A percentile compares a stretch with the other conserved stretches of the same genome.
Conservation (phyloP, 2,113 vertebrate genomes). For the Microcebus jonahi region DNA sequence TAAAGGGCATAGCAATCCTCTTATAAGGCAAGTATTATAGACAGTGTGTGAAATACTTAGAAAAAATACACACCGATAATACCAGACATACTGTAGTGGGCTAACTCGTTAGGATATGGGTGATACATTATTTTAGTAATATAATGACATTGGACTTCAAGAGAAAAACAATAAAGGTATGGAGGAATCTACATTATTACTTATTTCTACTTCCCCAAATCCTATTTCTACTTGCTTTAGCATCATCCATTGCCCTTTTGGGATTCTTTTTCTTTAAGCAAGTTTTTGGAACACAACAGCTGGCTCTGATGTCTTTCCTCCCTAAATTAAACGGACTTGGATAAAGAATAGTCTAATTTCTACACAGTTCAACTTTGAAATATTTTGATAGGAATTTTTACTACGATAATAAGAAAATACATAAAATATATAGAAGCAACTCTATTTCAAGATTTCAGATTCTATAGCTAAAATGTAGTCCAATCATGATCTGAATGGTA, state of each 20-base stretch:
- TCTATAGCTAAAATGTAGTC: neutral
- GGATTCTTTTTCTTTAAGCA: neutral
- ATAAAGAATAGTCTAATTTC: neutral
- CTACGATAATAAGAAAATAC: neutral
- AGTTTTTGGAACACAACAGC: neutral
- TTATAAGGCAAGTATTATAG: neutral
- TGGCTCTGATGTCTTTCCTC: neutral
- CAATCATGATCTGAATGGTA: neutral
- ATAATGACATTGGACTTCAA: neutral
- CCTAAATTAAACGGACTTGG: neutral
- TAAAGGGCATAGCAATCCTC: neutral
- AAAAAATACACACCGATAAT: neutral
- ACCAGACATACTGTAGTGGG: accelerated
- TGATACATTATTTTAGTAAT: neutral
- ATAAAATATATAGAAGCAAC: neutral
- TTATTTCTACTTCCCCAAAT: neutral
- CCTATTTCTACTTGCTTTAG: neutral
- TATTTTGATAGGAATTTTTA: neutral
- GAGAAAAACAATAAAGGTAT: neutral
- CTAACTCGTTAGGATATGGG: neutral
- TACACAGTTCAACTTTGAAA: neutral
- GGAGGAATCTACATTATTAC: neutral
- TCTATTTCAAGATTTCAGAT: neutral
- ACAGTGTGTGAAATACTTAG: neutral
- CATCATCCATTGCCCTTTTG: neutral